Percentiles rank a stretch among this genome's conserved stretches.
phyloP scores from a whole-genome alignment of 2,113 vertebrate genomes.

The Oriolus oriolus region DNA sequence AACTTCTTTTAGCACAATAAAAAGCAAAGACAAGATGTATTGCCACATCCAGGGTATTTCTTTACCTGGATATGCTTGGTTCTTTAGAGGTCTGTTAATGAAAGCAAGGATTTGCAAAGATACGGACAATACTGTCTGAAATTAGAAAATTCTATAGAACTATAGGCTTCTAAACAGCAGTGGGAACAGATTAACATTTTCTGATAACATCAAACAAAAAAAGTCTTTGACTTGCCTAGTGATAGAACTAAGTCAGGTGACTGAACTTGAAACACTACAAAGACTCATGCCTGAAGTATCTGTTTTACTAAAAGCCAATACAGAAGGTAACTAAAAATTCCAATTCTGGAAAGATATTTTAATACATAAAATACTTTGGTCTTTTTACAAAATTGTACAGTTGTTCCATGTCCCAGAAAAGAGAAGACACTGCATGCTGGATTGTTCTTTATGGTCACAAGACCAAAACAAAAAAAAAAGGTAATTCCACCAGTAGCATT shows the following conservation, averaged over 20 bases:
- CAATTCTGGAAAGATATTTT: not conserved
- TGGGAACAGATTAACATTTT: not conserved
- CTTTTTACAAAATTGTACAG: not conserved
- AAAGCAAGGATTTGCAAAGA: not conserved
- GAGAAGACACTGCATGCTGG: not conserved
- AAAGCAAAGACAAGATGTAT: not conserved
- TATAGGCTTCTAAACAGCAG: not conserved
- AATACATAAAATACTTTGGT: not conserved
- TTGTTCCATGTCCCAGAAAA: not conserved
- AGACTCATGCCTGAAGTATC: not conserved
- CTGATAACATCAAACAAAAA: not conserved
- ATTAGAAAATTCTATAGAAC: not conserved
- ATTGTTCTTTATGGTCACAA: not conserved
- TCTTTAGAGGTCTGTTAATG: not conserved
- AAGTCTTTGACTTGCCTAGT: not conserved
- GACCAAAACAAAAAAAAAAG: not conserved
- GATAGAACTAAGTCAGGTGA: not conserved
- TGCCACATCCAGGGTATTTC: not conserved
- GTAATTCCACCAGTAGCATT: not conserved
- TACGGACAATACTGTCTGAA: not conserved
- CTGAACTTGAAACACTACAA: not conserved
- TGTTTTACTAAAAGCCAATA: not conserved
- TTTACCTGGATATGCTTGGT: not conserved
- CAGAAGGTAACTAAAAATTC: not conserved
- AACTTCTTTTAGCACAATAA: not conserved